phyloP scores from a whole-genome alignment of 2,113 vertebrate species.

The Rhinogobius similis region DNA sequence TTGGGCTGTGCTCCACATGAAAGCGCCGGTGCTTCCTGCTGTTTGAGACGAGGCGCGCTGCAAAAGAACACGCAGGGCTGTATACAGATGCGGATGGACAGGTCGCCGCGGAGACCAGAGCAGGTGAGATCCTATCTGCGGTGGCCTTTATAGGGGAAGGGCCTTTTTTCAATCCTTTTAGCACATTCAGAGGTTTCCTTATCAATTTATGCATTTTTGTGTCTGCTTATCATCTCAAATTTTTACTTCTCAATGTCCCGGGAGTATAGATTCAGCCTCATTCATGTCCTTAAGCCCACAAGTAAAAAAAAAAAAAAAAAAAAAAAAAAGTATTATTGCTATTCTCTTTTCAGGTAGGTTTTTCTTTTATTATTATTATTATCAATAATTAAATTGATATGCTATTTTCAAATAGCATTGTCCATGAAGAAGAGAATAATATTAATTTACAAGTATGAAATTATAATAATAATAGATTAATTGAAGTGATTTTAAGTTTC shows the following conservation, averaged over 20 bases:
- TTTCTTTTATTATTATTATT: background rate
- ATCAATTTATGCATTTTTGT: constrained; percentile 4
- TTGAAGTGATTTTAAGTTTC: too few relatives aligned
- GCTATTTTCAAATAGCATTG: background rate
- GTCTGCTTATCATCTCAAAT: constrained; percentile 10
- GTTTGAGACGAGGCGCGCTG: constrained; percentile 67
- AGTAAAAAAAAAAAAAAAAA: constrained; percentile 46
- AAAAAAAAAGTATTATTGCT: constrained; percentile 41
- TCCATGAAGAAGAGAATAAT: background rate
- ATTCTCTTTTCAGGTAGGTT: constrained; percentile 21
- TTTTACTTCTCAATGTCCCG: constrained; percentile 38
- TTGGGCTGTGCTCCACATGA: constrained; percentile 78
- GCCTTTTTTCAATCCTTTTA: constrained; percentile 10
- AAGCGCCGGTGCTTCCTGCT: constrained; percentile 71
- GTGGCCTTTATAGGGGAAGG: constrained; percentile 48
- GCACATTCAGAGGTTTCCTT: constrained; percentile 12
- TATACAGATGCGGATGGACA: constrained; percentile 67
- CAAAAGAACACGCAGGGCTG: constrained; percentile 64
- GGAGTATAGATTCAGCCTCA: constrained; percentile 50
- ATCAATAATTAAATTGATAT: too few relatives aligned
- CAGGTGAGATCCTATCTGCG: constrained; percentile 58
- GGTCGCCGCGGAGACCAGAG: constrained; percentile 60
- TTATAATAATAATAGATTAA: too few relatives aligned
- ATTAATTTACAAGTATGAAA: background rate
- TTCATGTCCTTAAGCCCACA: constrained; percentile 48